phyloP scores from a whole-genome alignment of 2,888 invertebrate genomes.

The Ochropacha duplaris region DNA sequence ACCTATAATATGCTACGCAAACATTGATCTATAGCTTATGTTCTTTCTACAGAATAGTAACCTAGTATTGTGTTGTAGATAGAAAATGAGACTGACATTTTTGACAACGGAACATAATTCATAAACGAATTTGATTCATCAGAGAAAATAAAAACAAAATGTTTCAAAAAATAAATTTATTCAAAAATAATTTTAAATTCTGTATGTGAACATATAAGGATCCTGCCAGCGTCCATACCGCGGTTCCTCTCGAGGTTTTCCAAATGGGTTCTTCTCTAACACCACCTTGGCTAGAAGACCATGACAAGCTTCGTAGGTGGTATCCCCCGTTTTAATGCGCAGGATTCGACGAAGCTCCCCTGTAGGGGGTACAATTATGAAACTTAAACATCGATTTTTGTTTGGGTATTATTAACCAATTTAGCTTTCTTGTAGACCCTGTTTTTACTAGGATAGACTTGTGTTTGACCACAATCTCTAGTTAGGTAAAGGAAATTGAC shows the following conservation, averaged over 20 bases:
- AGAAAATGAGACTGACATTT: no score
- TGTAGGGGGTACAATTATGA: conserved; percentile 23
- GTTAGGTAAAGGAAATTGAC: no score
- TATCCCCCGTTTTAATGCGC: conserved; percentile 68
- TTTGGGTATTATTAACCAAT: no score
- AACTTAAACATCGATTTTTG: no score
- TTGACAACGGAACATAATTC: no score
- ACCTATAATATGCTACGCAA: no score
- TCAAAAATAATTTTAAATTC: conserved; percentile 29
- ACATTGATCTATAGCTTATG: no score
- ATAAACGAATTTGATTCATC: neutral
- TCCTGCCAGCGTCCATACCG: conserved; percentile 64
- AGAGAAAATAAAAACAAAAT: neutral
- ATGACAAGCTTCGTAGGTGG: conserved; percentile 61
- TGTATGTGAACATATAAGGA: conserved; percentile 65
- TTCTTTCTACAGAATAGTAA: no score
- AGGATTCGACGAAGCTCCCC: conserved; percentile 70
- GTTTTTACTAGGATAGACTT: no score
- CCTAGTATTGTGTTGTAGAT: no score
- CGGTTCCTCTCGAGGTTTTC: conserved; percentile 67
- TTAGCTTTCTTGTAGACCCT: no score
- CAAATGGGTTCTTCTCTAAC: conserved; percentile 70
- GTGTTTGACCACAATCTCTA: no score
- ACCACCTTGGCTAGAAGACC: conserved; percentile 67
- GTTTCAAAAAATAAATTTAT: neutral